Percentiles rank a stretch among this genome's conserved stretches.
Evolutionary conservation across 2,797 vertebrate genomes (phyloP).

Genomic region (Onychomys arenicola): DNA sequence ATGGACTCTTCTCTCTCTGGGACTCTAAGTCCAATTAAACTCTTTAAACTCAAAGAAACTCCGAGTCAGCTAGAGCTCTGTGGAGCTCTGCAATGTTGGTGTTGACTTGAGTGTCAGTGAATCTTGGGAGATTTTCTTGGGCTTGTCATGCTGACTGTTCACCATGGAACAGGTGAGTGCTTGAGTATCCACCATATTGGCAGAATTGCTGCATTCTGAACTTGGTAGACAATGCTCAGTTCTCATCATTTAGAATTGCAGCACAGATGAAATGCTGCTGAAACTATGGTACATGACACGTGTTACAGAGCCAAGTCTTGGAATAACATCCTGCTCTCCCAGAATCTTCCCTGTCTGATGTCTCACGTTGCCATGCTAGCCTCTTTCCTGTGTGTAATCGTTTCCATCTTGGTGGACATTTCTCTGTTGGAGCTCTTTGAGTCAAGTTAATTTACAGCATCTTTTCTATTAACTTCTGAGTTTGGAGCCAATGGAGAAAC

Average conservation of each 20-base stretch:
- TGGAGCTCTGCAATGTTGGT: background rate
- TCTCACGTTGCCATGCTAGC: background rate
- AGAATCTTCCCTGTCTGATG: background rate
- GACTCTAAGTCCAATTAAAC: background rate
- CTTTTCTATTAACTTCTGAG: slow-evolving; percentile 34
- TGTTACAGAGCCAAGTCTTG: background rate
- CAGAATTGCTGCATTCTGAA: background rate
- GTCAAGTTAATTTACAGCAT: background rate
- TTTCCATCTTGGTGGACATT: background rate
- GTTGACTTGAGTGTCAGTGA: background rate
- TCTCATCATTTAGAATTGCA: slow-evolving; percentile 32
- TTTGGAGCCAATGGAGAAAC: slow-evolving; percentile 42
- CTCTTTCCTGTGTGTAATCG: background rate
- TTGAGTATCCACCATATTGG: background rate
- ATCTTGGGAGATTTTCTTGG: slow-evolving; percentile 21
- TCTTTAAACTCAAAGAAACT: background rate
- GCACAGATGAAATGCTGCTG: background rate
- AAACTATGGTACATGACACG: slow-evolving; percentile 14
- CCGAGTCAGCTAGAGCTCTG: background rate
- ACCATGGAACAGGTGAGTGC: background rate
- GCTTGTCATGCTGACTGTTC: background rate
- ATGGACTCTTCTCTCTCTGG: background rate
- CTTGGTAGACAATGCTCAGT: background rate
- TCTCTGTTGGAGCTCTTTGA: slow-evolving; percentile 27
- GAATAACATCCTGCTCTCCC: background rate